phyloP scores from a whole-genome alignment of 2,113 vertebrate genomes.

The Penelope pileata region DNA sequence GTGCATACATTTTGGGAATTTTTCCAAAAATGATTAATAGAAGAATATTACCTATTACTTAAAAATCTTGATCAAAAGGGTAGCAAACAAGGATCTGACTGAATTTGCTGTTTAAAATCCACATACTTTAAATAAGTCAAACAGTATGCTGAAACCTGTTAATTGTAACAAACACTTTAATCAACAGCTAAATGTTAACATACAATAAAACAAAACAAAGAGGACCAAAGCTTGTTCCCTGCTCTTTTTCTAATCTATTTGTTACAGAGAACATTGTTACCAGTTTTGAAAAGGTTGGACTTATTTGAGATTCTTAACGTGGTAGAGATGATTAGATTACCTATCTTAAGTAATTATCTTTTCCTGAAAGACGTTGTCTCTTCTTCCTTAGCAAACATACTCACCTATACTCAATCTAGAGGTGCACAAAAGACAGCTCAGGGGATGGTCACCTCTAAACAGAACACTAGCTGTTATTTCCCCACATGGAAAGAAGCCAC shows the following conservation, averaged over 20 bases:
- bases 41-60: neutral
- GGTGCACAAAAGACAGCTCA: neutral
- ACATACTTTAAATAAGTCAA: neutral
- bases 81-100: neutral
- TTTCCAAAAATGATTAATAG: neutral
- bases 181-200: neutral
- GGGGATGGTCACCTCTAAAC: neutral
- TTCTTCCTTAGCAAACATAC: neutral
- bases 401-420: neutral
- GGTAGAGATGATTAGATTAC: neutral
- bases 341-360: neutral
- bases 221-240: neutral
- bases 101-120: neutral
- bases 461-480: neutral
- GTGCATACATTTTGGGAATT: neutral
- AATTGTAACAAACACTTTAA: neutral
- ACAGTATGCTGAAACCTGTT: neutral
- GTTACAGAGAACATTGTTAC: neutral
- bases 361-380: neutral
- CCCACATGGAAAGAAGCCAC: neutral
- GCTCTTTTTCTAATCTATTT: neutral
- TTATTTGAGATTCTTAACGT: neutral
- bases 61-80: neutral
- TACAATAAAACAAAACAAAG: neutral
- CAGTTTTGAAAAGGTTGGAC: neutral